Evolutionary conservation across 2,797 vertebrate species (phyloP).

Genomic region (Telmatherina bonti): DNA sequence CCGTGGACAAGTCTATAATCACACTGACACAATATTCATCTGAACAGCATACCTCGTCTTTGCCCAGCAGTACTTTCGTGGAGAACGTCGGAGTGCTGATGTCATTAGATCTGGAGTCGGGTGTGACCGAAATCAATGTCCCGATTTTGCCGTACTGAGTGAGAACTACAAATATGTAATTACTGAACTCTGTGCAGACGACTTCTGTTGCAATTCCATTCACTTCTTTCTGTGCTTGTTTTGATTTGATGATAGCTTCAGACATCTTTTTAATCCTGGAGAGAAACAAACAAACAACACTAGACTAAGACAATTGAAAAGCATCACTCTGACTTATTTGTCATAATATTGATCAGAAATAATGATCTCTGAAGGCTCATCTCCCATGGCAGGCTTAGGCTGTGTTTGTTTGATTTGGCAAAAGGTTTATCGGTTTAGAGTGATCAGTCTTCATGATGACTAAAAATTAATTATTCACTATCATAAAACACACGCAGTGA

Average conservation of each 20-base stretch:
- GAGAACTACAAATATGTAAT: constrained; percentile 92
- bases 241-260: constrained; percentile 85
- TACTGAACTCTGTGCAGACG: constrained; percentile 93
- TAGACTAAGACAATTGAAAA: not conserved
- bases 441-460: not conserved
- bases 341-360: not conserved
- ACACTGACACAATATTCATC: constrained; percentile 46
- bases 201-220: constrained; percentile 90
- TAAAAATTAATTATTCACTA: not conserved
- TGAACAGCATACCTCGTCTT: constrained; percentile 90
- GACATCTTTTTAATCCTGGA: constrained; percentile 80
- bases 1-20: constrained; percentile 38
- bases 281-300: constrained; percentile 5
- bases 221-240: constrained; percentile 85
- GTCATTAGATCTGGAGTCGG: constrained; percentile 84
- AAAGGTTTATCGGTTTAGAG: not conserved
- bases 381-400: not conserved
- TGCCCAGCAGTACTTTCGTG: constrained; percentile 93
- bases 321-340: not conserved
- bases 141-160: constrained; percentile 97
- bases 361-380: not conserved
- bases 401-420: not conserved
- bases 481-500: not conserved
- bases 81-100: constrained; percentile 86
- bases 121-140: constrained; percentile 90